Conservation (phyloP, 2,797 vertebrate species). For the Myiotriccus ornatus region DNA sequence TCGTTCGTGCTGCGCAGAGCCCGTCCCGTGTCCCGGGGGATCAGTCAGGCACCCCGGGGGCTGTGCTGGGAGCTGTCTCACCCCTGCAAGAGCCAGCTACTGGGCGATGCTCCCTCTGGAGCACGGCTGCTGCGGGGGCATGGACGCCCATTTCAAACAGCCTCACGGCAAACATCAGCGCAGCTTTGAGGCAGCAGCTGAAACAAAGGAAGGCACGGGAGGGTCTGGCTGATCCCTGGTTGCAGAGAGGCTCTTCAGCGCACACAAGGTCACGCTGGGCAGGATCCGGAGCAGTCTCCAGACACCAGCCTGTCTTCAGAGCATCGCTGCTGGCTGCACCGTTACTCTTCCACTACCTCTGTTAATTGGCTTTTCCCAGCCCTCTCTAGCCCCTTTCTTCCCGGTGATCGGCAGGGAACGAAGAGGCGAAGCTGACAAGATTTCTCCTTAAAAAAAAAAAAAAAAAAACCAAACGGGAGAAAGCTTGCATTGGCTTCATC, state of each 20-base stretch:
- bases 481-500: slow-evolving; percentile 39
- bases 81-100: no score
- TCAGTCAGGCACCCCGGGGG: rapidly evolving
- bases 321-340: rapidly evolving
- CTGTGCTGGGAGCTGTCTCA: not conserved
- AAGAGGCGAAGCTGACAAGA: slow-evolving; percentile 13
- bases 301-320: not conserved
- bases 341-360: not conserved
- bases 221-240: not conserved
- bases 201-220: not conserved
- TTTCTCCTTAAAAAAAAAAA: not conserved
- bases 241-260: rapidly evolving
- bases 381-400: slow-evolving; percentile 9
- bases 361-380: slow-evolving; percentile 40
- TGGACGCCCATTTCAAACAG: not conserved
- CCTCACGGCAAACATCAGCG: not conserved
- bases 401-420: not conserved
- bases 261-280: not conserved
- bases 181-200: not conserved
- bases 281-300: not conserved
- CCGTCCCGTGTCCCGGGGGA: rapidly evolving
- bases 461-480: not conserved
- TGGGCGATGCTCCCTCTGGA: not conserved
- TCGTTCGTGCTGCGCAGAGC: rapidly evolving
- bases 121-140: not conserved